Conservation (phyloP, 2,888 invertebrate genomes). For the Nomada fucata region DNA sequence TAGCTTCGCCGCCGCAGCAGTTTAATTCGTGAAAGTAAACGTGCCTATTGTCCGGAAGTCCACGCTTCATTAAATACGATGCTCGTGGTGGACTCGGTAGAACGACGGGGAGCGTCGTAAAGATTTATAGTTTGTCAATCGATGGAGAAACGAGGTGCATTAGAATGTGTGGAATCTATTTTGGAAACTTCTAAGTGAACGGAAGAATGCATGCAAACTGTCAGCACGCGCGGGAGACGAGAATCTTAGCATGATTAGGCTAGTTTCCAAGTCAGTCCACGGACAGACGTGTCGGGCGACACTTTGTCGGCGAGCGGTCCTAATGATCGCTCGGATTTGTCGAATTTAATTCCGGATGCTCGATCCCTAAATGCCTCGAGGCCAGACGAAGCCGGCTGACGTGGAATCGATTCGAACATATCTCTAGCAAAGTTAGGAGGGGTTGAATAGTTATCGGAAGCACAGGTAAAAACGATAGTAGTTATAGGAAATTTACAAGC, state of each 20-base stretch:
- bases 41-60: neutral
- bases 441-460: conserved; percentile 40
- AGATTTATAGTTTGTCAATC: neutral
- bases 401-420: conserved; percentile 33
- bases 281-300: neutral
- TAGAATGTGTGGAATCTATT: neutral
- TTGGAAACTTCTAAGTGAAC: neutral
- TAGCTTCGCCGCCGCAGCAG: neutral
- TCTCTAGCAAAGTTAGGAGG: conserved; percentile 7
- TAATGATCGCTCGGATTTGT: conserved; percentile 55
- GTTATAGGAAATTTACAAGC: conserved; percentile 33
- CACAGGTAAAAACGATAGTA: conserved; percentile 32
- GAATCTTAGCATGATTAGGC: conserved; percentile 12
- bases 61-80: neutral
- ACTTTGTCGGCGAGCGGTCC: conserved; percentile 13
- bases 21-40: conserved; percentile 6
- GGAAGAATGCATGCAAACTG: conserved; percentile 9
- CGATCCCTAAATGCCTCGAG: conserved; percentile 28
- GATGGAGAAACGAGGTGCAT: neutral
- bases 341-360: conserved; percentile 50
- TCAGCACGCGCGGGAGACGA: neutral
- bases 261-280: conserved; percentile 3
- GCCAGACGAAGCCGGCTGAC: conserved; percentile 24
- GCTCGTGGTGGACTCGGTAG: neutral
- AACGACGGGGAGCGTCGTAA: neutral